These are phyloP conservation scores for Enteromius anoplus DNA, from an alignment of 2,797 vertebrate genomes.

Conservation along the genomic window DNA sequence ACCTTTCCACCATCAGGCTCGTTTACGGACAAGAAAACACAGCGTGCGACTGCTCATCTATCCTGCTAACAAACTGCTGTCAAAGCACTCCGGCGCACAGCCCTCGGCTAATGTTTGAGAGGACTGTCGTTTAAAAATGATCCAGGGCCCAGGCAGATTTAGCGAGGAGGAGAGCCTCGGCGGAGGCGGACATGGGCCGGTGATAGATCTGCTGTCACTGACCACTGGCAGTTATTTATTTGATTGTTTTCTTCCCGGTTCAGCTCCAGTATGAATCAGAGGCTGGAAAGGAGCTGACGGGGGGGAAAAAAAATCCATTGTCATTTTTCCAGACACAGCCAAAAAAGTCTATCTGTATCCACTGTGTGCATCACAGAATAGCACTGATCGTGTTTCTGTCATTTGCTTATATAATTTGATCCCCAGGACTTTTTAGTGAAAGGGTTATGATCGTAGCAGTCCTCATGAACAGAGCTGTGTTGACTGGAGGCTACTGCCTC, in stretches of 20 bases:
- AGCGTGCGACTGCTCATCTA: conserved; percentile 62
- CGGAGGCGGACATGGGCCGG: conserved; percentile 32
- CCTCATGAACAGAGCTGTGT: not conserved
- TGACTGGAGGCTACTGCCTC: not conserved
- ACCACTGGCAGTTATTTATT: conserved; percentile 67
- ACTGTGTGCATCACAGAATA: not conserved
- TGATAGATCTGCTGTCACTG: conserved; percentile 58
- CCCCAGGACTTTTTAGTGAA: too few relatives aligned
- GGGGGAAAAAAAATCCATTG: not conserved
- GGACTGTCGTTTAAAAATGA: conserved; percentile 78
- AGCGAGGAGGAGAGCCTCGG: conserved; percentile 53
- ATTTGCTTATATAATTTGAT: not conserved
- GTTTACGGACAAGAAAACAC: conserved; percentile 23
- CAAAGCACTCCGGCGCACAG: conserved; percentile 61
- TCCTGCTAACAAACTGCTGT: conserved; percentile 76
- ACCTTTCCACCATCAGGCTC: conserved; percentile 15
- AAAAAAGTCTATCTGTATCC: not conserved
- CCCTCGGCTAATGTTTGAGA: conserved; percentile 69
- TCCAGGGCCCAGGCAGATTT: conserved; percentile 64
- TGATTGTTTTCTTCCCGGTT: conserved; percentile 57
- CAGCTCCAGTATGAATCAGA: conserved; percentile 51
- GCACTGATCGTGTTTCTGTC: not conserved
- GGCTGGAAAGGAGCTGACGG: conserved; percentile 25
- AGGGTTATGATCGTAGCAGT: not conserved
- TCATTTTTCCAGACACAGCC: not conserved